A percentile compares a stretch with the other conserved stretches of the same genome.
These are phyloP conservation scores for Amia ocellicauda DNA, from an alignment of 2,113 vertebrate genomes.

Conservation along the genomic window DNA sequence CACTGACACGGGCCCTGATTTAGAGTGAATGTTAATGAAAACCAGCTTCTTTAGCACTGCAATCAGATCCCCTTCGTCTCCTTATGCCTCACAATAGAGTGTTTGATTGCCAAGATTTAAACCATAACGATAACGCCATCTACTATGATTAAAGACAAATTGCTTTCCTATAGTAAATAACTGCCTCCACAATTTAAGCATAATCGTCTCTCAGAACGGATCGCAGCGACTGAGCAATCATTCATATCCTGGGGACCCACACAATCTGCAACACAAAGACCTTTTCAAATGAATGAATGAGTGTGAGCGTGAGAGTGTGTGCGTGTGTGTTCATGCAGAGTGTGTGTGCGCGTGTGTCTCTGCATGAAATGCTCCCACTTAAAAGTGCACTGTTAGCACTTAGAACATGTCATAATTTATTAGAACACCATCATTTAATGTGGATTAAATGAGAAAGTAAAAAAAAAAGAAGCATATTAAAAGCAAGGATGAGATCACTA, in stretches of 20 bases:
- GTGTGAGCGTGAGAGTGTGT: neutral
- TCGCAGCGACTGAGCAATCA: constrained; percentile 18
- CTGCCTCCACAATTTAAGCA: no score
- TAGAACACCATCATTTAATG: no score
- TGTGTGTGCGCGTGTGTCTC: constrained; percentile 1
- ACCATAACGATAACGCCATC: neutral
- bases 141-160: no score
- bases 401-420: no score
- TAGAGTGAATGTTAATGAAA: constrained; percentile 1
- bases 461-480: no score
- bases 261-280: constrained; percentile 31
- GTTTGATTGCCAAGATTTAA: neutral
- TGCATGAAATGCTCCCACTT: no score
- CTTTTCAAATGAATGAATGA: constrained; percentile 33
- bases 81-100: neutral
- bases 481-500: neutral
- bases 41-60: neutral
- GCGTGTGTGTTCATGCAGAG: constrained; percentile 8
- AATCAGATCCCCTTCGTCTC: neutral
- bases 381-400: neutral
- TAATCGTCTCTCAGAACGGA: neutral
- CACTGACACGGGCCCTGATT: neutral
- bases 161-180: no score
- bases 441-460: no score
- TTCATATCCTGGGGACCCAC: constrained; percentile 26